Conservation (phyloP, 1,140 invertebrate species). For the Ceratosolen fusciceps region DNA sequence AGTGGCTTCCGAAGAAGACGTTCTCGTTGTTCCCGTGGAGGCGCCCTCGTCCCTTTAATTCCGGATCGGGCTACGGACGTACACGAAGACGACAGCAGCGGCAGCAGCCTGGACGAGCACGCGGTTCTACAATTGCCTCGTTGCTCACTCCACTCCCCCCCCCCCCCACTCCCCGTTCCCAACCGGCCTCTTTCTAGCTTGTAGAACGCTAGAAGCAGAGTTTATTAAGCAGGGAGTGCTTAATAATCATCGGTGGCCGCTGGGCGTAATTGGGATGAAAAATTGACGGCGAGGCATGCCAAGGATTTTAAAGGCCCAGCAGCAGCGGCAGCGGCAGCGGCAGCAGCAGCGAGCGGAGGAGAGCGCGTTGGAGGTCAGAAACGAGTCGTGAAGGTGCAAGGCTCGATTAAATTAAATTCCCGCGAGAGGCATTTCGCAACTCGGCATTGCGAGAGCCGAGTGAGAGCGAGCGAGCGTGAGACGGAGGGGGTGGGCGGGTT, state of each 20-base stretch:
- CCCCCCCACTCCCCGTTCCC: background rate
- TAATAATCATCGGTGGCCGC: too few relatives aligned
- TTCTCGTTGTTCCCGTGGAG: too few relatives aligned
- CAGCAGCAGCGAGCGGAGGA: too few relatives aligned
- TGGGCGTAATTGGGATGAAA: background rate
- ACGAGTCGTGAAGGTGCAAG: background rate
- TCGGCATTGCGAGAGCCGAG: slow-evolving; percentile 5
- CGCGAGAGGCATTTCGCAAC: slow-evolving; percentile 34
- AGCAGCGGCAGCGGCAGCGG: too few relatives aligned
- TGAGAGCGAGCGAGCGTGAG: slow-evolving; percentile 8
- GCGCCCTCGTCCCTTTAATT: too few relatives aligned
- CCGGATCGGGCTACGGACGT: too few relatives aligned
- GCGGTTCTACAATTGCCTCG: background rate
- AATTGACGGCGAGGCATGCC: background rate
- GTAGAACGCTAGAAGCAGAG: too few relatives aligned
- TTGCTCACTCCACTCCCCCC: too few relatives aligned
- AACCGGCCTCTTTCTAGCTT: background rate
- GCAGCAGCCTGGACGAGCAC: background rate
- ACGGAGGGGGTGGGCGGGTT: background rate
- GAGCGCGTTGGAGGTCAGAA: slow-evolving; percentile 4
- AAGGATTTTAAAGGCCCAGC: slow-evolving; percentile 14
- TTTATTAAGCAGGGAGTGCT: too few relatives aligned
- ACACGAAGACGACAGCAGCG: too few relatives aligned
- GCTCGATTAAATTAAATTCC: background rate
- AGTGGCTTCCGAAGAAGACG: too few relatives aligned